These are phyloP conservation scores for Rhynchonycteris naso DNA, from an alignment of 2,797 vertebrate species.

Conservation along the genomic window DNA sequence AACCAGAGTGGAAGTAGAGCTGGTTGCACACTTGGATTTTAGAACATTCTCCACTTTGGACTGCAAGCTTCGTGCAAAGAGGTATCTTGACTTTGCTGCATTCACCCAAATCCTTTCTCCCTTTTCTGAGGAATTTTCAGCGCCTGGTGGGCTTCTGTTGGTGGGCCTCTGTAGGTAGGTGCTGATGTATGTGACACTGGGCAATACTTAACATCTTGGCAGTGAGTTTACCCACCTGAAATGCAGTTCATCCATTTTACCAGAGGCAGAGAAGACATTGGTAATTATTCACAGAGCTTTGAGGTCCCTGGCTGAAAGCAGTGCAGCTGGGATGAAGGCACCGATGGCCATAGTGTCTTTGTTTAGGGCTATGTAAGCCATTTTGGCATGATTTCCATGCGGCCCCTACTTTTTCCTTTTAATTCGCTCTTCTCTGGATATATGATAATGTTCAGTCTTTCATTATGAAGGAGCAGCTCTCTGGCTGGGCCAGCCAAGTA, in stretches of 20 bases:
- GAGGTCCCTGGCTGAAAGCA: background rate
- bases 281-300: background rate
- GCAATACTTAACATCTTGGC: background rate
- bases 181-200: background rate
- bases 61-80: background rate
- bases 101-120: background rate
- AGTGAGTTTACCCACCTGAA: background rate
- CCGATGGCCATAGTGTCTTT: background rate
- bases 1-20: background rate
- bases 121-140: background rate
- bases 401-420: background rate
- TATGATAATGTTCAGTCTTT: background rate
- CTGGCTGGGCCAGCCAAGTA: background rate
- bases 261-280: background rate
- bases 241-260: background rate
- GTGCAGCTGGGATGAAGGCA: background rate
- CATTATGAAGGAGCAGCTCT: conserved; percentile 16
- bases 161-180: background rate
- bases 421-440: background rate
- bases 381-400: background rate
- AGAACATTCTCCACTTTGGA: background rate
- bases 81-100: background rate
- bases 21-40: background rate
- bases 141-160: background rate
- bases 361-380: background rate